phyloP scores from a whole-genome alignment of 2,113 vertebrate species.

The Murina feae region DNA sequence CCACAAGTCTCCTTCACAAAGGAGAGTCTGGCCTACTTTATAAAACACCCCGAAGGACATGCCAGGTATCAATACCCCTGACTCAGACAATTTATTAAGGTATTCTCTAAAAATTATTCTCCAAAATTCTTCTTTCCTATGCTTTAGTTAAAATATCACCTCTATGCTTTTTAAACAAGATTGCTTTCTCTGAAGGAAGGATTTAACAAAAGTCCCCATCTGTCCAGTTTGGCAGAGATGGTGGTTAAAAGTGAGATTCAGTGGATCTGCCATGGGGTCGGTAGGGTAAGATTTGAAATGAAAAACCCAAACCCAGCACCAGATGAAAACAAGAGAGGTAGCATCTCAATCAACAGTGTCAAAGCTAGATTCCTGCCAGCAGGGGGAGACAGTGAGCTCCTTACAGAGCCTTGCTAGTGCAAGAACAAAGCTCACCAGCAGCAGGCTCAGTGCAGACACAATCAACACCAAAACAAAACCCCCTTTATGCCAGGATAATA shows the following conservation, averaged over 20 bases:
- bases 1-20: slow-evolving; percentile 71
- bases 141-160: slow-evolving; percentile 37
- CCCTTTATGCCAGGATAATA: neutral
- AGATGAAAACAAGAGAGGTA: neutral
- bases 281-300: neutral
- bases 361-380: neutral
- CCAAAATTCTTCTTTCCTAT: slow-evolving; percentile 47
- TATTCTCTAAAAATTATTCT: slow-evolving; percentile 49
- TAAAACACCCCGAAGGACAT: slow-evolving; percentile 73
- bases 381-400: neutral
- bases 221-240: neutral
- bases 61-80: slow-evolving; percentile 65
- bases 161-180: neutral
- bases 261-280: neutral
- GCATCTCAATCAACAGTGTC: neutral
- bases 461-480: neutral
- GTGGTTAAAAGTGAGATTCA: neutral
- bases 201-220: neutral
- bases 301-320: neutral
- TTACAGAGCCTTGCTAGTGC: fast-evolving
- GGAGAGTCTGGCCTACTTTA: slow-evolving; percentile 72
- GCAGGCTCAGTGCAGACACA: neutral
- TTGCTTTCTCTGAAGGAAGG: neutral
- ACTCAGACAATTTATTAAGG: slow-evolving; percentile 73
- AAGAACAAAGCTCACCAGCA: neutral